Percentiles rank a stretch among this genome's conserved stretches.
Evolutionary conservation across 2,113 vertebrate genomes (phyloP).

Genomic region (Platichthys flesus): DNA sequence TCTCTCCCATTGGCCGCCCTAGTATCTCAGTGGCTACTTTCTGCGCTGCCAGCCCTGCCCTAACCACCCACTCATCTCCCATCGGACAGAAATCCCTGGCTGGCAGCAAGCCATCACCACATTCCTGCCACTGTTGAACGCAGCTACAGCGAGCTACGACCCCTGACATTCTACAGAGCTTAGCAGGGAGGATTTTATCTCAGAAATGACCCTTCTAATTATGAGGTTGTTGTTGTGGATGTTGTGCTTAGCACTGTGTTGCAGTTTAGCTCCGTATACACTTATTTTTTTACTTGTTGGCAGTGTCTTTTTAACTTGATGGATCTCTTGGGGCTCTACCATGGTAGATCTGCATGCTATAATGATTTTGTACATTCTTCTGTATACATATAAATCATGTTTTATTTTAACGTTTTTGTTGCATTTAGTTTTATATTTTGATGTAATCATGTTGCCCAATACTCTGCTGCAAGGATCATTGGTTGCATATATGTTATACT

Average conservation of each 20-base stretch:
- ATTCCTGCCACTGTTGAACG: conserved; percentile 20
- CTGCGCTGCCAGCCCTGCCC: not conserved
- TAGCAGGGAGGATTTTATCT: not conserved
- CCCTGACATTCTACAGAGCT: not conserved
- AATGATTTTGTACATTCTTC: too few relatives aligned
- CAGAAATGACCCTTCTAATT: not conserved
- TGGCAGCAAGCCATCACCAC: conserved; percentile 9
- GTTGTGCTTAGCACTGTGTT: not conserved
- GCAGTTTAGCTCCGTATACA: too few relatives aligned
- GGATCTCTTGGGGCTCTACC: not conserved
- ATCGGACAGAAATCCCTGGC: conserved; percentile 2
- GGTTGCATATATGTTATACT: not conserved
- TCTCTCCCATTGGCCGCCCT: conserved; percentile 10
- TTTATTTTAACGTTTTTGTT: not conserved
- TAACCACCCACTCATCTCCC: conserved; percentile 36
- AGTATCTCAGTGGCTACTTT: conserved; percentile 12
- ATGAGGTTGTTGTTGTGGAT: not conserved
- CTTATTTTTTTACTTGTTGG: not conserved
- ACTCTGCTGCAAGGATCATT: conserved; percentile 1
- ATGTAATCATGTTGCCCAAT: not conserved
- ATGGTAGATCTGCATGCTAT: too few relatives aligned
- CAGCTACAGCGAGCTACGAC: conserved; percentile 4
- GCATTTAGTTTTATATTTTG: too few relatives aligned
- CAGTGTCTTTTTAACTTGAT: not conserved
- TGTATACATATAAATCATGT: too few relatives aligned